Base-by-base conservation (phyloP, 2,888 invertebrate genomes). In the Tuta absoluta region DNA sequence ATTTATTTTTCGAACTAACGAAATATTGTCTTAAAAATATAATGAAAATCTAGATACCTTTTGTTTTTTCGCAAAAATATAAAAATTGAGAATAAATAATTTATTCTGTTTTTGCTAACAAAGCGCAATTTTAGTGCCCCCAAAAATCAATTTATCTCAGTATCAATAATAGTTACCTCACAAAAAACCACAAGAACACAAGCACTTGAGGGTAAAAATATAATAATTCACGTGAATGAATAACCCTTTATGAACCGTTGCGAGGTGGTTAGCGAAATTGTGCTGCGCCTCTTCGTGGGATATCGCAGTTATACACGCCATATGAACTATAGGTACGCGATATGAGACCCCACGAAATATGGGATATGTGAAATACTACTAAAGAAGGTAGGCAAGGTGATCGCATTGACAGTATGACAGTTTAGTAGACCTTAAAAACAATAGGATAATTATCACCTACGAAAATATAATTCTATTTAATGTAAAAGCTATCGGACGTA, bases 241-340 rank as follows among this genome's bases (percentile, higher is more conserved):
- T 80, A 85, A 81, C 85, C 85, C 86, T 86, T 85, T 77, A 75
- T 77, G 71, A 75, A 68, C 72, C 69, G 67, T 68, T 68, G 69
- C 62, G 68, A 71, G 72, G 75, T 69, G 76, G 76, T 78, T 77
- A 77, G 75, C 75, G 76, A 76, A 77, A 74, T n/a, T 78, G 81
- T 76, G 75, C 73, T 76, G 76, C 71, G 74, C 75, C 74, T 71
- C 70, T 66, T 66, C 69, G 65, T 61, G 63, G 69, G 72, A 74
- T 82, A 86, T 76, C 75, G 81, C 72, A 77, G 67, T 71, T 71
- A 74, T 75, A 75, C 88, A 87, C 86, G 88, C 87, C 68, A 86
- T 66, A 66, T 75, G 77, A 78, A n/a, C n/a, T n/a, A n/a, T n/a
- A n/a, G n/a, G n/a, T n/a, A n/a, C n/a, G 67, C 69, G 73, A 77